Base-by-base conservation (phyloP, 2,797 vertebrate genomes). In the Sphenodon punctatus region DNA sequence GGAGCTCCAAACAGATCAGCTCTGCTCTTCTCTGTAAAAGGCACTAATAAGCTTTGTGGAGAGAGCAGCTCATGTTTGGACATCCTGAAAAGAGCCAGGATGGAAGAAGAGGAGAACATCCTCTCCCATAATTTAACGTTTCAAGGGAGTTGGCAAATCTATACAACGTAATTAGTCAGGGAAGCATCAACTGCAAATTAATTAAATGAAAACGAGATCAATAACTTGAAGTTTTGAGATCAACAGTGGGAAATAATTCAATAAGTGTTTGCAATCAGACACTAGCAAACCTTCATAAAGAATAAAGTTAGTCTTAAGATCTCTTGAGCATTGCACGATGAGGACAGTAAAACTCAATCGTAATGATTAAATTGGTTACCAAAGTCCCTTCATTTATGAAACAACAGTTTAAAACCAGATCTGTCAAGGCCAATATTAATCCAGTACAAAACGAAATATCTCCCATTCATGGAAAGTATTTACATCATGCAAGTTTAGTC, bases 391-490 rank as follows among this genome's bases (percentile, higher is more conserved):
- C 51, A 17, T 32, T 66, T 84, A 68, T 36, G 76, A 80, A 45
- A 13, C 1, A 20, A 80, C 5, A 4, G 4, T 55, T 55, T 0
- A 48, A 86, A 36, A 7, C 8, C 67, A 68, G 17, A 8, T 8
- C 51, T 63, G 71, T 66, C 11, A 15, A 45, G 76, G 58, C 78
- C 15, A 80, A 60, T 3, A 77, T 64, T n/a, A n/a, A n/a, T 2
- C 16, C 8, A 10, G 1, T 20, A 61, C 38, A 73, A 76, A 82
- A 30, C 4, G 27, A 16, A 0, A 1, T 1, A 0, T 56, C 15
- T 53, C 30, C 8, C 7, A 45, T 39, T 75, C 16, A 67, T 17
- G 61, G 32, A 14, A 66, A 8, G 4, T 4, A 75, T 56, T 70
- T 70, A 82, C 77, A 67, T 34, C n/a, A n/a, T n/a, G n/a, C n/a